Base-by-base conservation (phyloP, 2,797 vertebrate genomes). In the Rhinatrema bivittatum region DNA sequence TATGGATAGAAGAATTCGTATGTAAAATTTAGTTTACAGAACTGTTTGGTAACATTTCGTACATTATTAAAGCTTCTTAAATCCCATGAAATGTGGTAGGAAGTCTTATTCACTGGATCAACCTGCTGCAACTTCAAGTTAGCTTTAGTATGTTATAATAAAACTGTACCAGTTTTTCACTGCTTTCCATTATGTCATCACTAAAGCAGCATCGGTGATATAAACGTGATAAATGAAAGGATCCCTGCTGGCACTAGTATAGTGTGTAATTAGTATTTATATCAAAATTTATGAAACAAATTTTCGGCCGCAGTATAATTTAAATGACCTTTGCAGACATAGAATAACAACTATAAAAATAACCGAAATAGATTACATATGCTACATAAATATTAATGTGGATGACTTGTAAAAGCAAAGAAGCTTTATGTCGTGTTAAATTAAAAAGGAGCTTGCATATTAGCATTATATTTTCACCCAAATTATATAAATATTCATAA, bases 21-120 rank as follows among this genome's bases (percentile, higher is more conserved):
- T 98, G 93, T 98, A 90, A 91, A 92, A 91, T 92, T 93, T 94
- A 97, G 93, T 97, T 96, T 90, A 89, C 89, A 89, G 87, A 92
- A 91, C 85, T 98, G 93, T 98, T 98, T 97, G 90, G 91, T 98
- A 97, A 98, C 88, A 93, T 98, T 98, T 98, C 92, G 89, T 98
- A 98, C 93, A 87, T 92, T 93, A 98, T 98, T 97, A 97, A 98
- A 98, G 93, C 90, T 80, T 83, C 91, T 91, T 90, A 89, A 93
- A 88, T 87, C 79, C 81, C 87, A 78, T 67, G 48, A 66, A 81
- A 65, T 84, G 88, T 87, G 64, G 88, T 85, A 87, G 86, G 86
- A 82, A 85, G 92, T 81, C 79, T 90, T 82, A 79, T 79, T 82
- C 65, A 33, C 46, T 62, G 51, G 70, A 69, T 53, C 70, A 69